These are phyloP conservation scores for Chionodraco myersi DNA, from an alignment of 2,113 vertebrate species.

Conservation along the genomic window DNA sequence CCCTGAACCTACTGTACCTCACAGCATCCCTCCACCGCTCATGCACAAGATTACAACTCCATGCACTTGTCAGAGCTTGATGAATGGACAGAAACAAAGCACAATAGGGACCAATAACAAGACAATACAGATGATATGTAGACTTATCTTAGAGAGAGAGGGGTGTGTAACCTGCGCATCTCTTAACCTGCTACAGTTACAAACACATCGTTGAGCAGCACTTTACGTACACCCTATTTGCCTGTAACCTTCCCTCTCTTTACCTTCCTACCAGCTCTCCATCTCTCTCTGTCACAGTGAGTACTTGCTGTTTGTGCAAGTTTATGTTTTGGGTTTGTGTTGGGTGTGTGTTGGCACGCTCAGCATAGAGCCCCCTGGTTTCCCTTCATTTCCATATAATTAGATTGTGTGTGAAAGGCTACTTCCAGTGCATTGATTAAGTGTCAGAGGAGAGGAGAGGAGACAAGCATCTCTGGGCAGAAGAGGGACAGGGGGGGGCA, in stretches of 20 bases:
- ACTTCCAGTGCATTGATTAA: conserved; percentile 94
- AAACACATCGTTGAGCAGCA: conserved; percentile 84
- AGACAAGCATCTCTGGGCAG: conserved; percentile 80
- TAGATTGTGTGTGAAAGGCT: conserved; percentile 96
- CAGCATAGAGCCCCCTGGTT: conserved; percentile 87
- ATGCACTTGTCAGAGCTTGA: conserved; percentile 27
- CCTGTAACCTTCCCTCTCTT: conserved; percentile 33
- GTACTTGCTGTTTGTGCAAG: conserved; percentile 2
- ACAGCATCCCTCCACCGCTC: conserved; percentile 10
- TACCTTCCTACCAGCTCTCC: conserved; percentile 8
- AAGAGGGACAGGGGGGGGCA: conserved; percentile 47
- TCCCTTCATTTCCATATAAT: conserved; percentile 94
- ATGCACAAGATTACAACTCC: conserved; percentile 17
- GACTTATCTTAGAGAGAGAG: conserved; percentile 12
- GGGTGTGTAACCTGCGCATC: conserved; percentile 4
- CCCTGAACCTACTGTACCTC: conserved; percentile 49
- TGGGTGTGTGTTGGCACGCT: conserved; percentile 71
- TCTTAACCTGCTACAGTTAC: conserved; percentile 82
- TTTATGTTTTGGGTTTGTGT: conserved; percentile 12
- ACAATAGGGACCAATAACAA: conserved; percentile 36
- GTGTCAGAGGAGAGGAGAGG: conserved; percentile 85
- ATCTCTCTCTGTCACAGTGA: conserved; percentile 14
- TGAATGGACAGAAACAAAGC: conserved; percentile 44
- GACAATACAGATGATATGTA: conserved; percentile 35
- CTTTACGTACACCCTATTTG: conserved; percentile 78